phyloP scores from a whole-genome alignment of 2,797 vertebrate species.

The Rhinogobio ventralis region DNA sequence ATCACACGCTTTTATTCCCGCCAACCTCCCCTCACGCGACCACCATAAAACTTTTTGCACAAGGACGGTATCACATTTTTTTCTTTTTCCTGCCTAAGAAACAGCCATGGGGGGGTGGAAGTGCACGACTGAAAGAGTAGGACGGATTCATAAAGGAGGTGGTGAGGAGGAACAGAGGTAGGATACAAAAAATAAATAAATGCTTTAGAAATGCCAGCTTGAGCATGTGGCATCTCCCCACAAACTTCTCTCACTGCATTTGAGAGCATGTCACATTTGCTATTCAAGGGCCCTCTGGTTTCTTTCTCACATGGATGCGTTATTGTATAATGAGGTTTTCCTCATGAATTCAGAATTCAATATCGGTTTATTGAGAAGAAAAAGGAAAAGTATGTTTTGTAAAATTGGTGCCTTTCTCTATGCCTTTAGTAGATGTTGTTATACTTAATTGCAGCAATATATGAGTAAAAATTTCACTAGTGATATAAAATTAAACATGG shows the following conservation, averaged over 20 bases:
- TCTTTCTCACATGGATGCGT: slow-evolving; percentile 33
- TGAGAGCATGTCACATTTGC: slow-evolving; percentile 55
- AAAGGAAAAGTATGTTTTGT: slow-evolving; percentile 2
- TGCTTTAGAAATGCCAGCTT: slow-evolving; percentile 30
- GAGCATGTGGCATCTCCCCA: slow-evolving; percentile 20
- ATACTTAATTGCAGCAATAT: not conserved
- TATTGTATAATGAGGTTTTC: slow-evolving; percentile 51
- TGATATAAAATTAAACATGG: not conserved
- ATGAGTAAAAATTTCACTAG: not conserved
- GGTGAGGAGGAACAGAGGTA: slow-evolving; percentile 5
- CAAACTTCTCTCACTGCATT: slow-evolving; percentile 5
- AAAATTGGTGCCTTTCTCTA: not conserved
- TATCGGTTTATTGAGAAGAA: slow-evolving; percentile 25
- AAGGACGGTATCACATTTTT: not conserved
- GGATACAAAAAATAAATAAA: slow-evolving; percentile 31
- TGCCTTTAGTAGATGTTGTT: not conserved
- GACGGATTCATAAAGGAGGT: slow-evolving; percentile 9
- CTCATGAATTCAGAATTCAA: slow-evolving; percentile 44
- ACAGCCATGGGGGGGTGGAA: not conserved
- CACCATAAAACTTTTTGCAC: not conserved
- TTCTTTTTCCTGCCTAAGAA: not conserved
- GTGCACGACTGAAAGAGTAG: slow-evolving; percentile 3
- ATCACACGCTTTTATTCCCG: slow-evolving; percentile 50
- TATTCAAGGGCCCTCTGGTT: slow-evolving; percentile 46
- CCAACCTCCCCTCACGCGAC: not conserved